These are phyloP conservation scores for Laticauda laticaudata DNA, from an alignment of 2,113 vertebrate genomes.

Conservation along the genomic window DNA sequence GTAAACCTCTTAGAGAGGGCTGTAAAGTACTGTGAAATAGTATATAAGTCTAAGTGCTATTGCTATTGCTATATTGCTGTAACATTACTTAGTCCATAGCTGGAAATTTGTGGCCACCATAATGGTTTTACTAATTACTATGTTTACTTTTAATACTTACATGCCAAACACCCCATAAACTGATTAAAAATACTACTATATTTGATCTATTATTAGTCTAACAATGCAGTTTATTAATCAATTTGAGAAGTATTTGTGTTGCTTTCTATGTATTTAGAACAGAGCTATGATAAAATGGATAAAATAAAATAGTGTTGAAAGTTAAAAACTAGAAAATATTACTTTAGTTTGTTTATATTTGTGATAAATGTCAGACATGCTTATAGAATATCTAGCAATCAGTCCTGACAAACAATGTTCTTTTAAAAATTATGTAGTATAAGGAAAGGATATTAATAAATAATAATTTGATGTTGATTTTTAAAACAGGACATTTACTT, in stretches of 20 bases:
- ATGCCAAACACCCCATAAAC: not conserved
- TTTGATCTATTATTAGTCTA: not conserved
- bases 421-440: not conserved
- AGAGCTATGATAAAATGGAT: not conserved
- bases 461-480: not conserved
- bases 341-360: not conserved
- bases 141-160: not conserved
- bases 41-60: no score
- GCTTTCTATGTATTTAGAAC: not conserved
- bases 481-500: not conserved
- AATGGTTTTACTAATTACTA: not conserved
- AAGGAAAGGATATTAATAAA: not conserved
- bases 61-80: not conserved
- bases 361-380: not conserved
- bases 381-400: not conserved
- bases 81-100: not conserved
- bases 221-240: not conserved
- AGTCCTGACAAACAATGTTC: not conserved
- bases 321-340: not conserved
- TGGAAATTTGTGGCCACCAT: no score
- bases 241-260: not conserved
- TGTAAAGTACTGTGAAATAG: no score
- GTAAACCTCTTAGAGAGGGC: no score
- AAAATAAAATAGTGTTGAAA: not conserved
- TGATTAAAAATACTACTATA: not conserved